Base-by-base conservation (phyloP, 2,113 vertebrate genomes). In the Montifringilla adamsi region DNA sequence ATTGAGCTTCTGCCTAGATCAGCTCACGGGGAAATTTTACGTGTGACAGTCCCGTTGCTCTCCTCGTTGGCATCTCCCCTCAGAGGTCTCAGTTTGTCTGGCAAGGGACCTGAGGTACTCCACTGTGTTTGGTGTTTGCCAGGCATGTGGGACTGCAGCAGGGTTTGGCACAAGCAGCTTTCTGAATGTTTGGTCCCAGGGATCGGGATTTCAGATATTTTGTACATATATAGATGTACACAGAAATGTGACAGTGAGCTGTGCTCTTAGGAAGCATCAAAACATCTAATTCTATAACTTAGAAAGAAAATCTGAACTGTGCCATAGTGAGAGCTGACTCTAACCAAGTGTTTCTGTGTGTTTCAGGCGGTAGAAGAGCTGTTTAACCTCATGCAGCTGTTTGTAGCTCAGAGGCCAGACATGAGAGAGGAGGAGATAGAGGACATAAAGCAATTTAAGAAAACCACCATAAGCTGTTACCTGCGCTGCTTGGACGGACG, bases 391-490 rank as follows among this genome's bases (percentile, higher is more conserved):
- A 99, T 99, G 99, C 99, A 99, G 91, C 98, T 99, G 41, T 99
- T 99, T 64, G 99, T 99, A 98, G 99, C 99, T 77, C 99, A 99
- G 98, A 98, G 99, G 46, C 97, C 98, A 73, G 99, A 99, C 96
- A 99, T 99, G 99, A 98, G 99, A 91, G 99, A 99, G 73, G 99
- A 99, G 63, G 99, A 99, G 91, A 91, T 99, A 93, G 99, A 99
- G 95, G 99, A 99, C 87, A 97, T 99, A 70, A 99, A 99, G 74
- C 99, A 99, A 97, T 99, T 99, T 89, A 99, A 99, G 98, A 99
- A 99, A 97, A 99, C 99, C 80, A 99, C 99, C 91, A 99, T 99
- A 97, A 99, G 98, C 98, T 99, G 99, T 97, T 99, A 99, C 95
- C 98, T 99, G 93, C 99, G 99, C 96, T 99, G 99, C 96, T 98